A percentile compares a stretch with the other conserved stretches of the same genome.
Evolutionary conservation across 2,888 invertebrate species (phyloP).

Genomic region (Congeria kusceri): DNA sequence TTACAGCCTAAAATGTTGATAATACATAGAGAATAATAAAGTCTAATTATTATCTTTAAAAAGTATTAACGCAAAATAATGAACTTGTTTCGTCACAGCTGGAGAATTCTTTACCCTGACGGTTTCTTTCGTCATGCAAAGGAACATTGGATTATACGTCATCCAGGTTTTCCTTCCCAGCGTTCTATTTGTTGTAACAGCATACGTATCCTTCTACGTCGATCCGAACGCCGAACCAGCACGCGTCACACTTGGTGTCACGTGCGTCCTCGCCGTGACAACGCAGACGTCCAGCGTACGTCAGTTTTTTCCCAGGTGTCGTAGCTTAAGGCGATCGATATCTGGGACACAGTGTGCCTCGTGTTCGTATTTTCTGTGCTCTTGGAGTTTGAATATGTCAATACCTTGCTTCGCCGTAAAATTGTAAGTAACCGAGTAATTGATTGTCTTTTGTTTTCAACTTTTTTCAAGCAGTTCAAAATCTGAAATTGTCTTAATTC

Average conservation of each 20-base stretch:
- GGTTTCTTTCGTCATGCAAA: neutral
- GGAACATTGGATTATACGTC: neutral
- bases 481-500: too few relatives aligned
- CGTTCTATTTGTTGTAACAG: neutral
- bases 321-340: neutral
- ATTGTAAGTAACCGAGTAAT: too few relatives aligned
- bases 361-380: neutral
- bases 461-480: too few relatives aligned
- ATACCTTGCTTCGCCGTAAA: too few relatives aligned
- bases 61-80: too few relatives aligned
- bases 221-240: neutral
- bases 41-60: too few relatives aligned
- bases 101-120: neutral
- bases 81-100: neutral
- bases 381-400: neutral
- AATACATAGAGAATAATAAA: too few relatives aligned
- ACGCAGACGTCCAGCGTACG: neutral
- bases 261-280: neutral
- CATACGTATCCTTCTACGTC: neutral
- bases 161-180: neutral
- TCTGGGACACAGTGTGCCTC: neutral
- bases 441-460: too few relatives aligned
- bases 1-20: too few relatives aligned
- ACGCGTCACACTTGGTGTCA: neutral
- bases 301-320: neutral